phyloP scores from a whole-genome alignment of 2,888 invertebrate species.

The Lasioglossum oenotherae region DNA sequence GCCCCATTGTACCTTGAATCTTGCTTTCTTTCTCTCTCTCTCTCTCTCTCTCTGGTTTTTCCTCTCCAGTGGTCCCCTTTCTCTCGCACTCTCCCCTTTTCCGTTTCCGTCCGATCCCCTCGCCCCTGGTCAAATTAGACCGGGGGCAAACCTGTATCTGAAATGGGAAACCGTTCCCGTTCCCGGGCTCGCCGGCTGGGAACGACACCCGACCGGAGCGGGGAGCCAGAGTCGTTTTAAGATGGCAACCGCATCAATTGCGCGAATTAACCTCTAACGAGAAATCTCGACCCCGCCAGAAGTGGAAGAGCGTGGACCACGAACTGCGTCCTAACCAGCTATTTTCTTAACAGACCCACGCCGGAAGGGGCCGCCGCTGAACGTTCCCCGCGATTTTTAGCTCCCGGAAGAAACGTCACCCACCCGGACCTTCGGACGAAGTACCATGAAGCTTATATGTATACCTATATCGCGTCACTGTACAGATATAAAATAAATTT shows the following conservation, averaged over 20 bases:
- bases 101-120: conserved; percentile 39
- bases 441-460: too few relatives aligned
- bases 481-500: too few relatives aligned
- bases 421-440: too few relatives aligned
- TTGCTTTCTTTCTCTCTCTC: conserved; percentile 2
- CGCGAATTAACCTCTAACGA: conserved; percentile 75
- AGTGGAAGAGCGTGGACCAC: conserved; percentile 59
- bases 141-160: conserved; percentile 50
- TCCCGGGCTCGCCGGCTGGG: conserved; percentile 26
- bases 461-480: too few relatives aligned
- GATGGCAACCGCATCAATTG: conserved; percentile 75
- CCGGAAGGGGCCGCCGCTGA: background rate
- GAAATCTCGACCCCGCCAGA: conserved; percentile 70
- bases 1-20: conserved; percentile 1
- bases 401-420: background rate
- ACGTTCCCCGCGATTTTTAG: background rate
- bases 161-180: conserved; percentile 64
- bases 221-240: conserved; percentile 63
- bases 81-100: conserved; percentile 1
- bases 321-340: conserved; percentile 44
- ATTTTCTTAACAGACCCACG: conserved; percentile 53
- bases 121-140: conserved; percentile 48
- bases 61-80: conserved; percentile 19
- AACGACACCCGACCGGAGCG: conserved; percentile 16
- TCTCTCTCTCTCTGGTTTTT: conserved; percentile 10